These are phyloP conservation scores for Heteronetta atricapilla DNA, from an alignment of 2,113 vertebrate species.

Conservation along the genomic window DNA sequence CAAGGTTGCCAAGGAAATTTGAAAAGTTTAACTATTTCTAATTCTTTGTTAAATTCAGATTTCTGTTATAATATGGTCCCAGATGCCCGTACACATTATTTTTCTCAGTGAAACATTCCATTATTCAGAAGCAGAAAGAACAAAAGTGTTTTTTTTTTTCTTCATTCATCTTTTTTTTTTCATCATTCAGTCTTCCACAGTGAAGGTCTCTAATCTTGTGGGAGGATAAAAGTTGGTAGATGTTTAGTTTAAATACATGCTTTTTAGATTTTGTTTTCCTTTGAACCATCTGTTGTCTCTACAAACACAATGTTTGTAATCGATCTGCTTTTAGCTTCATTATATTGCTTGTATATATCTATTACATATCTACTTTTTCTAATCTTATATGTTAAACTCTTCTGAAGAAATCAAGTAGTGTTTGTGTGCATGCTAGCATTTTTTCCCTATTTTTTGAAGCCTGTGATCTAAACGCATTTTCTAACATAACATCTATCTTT, in stretches of 20 bases:
- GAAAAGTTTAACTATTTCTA: background rate
- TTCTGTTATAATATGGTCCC: background rate
- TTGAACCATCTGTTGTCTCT: background rate
- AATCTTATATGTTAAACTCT: background rate
- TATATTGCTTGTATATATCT: background rate
- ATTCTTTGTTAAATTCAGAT: background rate
- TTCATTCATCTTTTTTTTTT: too few relatives aligned
- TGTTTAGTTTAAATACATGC: background rate
- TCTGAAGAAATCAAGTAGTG: background rate
- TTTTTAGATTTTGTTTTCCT: conserved; percentile 8
- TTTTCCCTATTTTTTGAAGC: background rate
- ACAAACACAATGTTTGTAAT: background rate
- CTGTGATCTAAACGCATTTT: background rate
- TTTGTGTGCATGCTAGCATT: background rate
- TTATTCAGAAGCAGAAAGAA: background rate
- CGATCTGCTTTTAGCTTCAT: background rate
- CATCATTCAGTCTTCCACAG: background rate
- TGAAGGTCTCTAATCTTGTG: background rate
- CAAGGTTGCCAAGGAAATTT: background rate
- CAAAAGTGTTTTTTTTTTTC: background rate
- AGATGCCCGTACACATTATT: background rate
- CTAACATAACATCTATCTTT: background rate
- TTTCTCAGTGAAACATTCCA: background rate
- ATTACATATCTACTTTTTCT: background rate
- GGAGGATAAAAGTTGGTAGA: background rate